Percentiles rank a stretch among this genome's conserved stretches.
Evolutionary conservation across 2,797 vertebrate species (phyloP).

Genomic region (Macropus fuliginosus): DNA sequence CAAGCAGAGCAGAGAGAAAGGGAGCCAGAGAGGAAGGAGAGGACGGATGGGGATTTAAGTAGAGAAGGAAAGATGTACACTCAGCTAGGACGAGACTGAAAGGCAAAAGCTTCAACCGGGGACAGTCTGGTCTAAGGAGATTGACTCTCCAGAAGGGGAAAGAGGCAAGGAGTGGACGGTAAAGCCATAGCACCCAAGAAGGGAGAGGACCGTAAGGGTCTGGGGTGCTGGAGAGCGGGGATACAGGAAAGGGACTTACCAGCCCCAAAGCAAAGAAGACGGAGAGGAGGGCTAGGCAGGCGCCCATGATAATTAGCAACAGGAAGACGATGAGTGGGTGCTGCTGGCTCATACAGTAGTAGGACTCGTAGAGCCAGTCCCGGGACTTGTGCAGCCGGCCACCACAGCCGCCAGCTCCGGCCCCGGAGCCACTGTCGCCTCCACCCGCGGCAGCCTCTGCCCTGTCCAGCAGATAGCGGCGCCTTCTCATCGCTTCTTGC

Average conservation of each 20-base stretch:
- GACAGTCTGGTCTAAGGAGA: not conserved
- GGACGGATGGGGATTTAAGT: not conserved
- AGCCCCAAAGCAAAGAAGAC: constrained; percentile 98
- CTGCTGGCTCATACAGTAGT: constrained; percentile 99
- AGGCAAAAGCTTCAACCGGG: not conserved
- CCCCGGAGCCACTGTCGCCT: constrained; percentile 84
- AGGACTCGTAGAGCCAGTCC: constrained; percentile 97
- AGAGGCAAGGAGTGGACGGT: not conserved
- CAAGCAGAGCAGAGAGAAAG: not conserved
- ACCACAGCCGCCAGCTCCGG: constrained; percentile 78
- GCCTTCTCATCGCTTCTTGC: constrained; percentile 91
- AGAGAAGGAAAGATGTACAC: not conserved
- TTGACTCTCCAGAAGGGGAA: not conserved
- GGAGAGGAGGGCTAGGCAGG: constrained; percentile 94
- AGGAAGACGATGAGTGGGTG: constrained; percentile 98
- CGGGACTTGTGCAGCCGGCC: constrained; percentile 85
- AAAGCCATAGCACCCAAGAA: not conserved
- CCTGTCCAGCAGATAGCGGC: constrained; percentile 94
- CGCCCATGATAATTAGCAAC: constrained; percentile 98
- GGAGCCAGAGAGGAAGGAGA: not conserved
- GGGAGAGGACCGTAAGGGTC: too few relatives aligned
- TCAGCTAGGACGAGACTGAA: not conserved
- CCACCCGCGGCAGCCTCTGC: constrained; percentile 83
- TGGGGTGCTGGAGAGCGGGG: not conserved
- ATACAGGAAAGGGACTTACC: constrained; percentile 87